These are phyloP conservation scores for Serilophus lunatus DNA, from an alignment of 2,113 vertebrate genomes.

Conservation along the genomic window DNA sequence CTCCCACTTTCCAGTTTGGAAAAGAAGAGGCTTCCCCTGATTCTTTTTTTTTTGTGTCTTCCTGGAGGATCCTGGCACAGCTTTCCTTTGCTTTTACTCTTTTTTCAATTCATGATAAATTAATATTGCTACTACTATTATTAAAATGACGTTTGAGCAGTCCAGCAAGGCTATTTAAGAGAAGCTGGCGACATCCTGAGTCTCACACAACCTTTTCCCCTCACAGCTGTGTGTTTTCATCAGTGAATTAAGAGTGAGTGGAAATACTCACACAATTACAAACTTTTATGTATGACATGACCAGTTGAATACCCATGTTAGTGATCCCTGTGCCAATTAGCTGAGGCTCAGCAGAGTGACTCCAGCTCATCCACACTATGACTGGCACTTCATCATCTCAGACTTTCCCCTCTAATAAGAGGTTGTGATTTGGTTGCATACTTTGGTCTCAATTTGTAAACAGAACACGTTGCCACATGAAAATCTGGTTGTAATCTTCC, in stretches of 20 bases:
- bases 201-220: slow-evolving; percentile 31
- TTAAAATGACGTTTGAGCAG: background rate
- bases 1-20: background rate
- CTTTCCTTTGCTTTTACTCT: background rate
- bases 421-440: background rate
- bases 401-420: background rate
- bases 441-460: slow-evolving; percentile 32
- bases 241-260: background rate
- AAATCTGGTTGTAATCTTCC: background rate
- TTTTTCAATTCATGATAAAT: background rate
- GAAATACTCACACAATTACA: slow-evolving; percentile 12
- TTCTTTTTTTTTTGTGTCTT: background rate
- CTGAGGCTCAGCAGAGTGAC: background rate
- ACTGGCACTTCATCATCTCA: background rate
- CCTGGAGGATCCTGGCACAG: background rate
- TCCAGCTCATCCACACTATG: background rate
- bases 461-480: background rate
- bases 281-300: background rate
- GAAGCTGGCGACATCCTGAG: slow-evolving; percentile 5
- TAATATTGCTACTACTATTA: slow-evolving; percentile 1
- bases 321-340: slow-evolving; percentile 4
- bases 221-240: slow-evolving; percentile 19
- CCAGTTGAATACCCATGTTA: background rate
- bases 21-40: background rate
- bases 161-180: background rate